Evolutionary conservation across 2,888 invertebrate genomes (phyloP).

Genomic region (Lissonota sp.): DNA sequence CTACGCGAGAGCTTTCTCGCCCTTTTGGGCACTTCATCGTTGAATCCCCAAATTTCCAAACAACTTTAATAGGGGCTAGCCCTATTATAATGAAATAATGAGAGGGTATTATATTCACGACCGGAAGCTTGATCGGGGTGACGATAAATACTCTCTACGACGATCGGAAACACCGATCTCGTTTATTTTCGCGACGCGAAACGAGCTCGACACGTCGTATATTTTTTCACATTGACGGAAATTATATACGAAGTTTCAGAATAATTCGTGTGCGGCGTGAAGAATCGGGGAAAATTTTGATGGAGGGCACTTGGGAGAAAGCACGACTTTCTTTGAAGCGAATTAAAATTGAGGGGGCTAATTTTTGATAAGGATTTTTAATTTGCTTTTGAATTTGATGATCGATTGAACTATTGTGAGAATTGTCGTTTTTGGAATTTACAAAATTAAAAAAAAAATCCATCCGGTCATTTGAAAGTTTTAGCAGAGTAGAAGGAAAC

Average conservation of each 20-base stretch:
- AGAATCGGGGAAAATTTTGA: neutral
- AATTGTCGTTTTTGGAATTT: no score
- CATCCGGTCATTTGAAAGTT: no score
- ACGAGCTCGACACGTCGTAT: slow-evolving; percentile 58
- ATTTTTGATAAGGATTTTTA: no score
- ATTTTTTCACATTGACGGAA: slow-evolving; percentile 39
- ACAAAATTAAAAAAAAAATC: no score
- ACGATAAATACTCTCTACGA: slow-evolving; percentile 37
- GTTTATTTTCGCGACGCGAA: slow-evolving; percentile 36
- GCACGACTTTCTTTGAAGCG: no score
- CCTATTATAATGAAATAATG: neutral
- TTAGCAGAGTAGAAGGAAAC: no score
- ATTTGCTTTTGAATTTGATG: no score
- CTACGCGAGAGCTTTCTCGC: slow-evolving; percentile 14
- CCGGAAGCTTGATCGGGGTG: slow-evolving; percentile 46
- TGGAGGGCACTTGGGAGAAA: neutral
- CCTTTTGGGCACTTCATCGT: neutral
- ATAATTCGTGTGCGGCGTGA: slow-evolving; percentile 7
- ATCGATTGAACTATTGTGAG: no score
- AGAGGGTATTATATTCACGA: neutral
- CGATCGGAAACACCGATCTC: slow-evolving; percentile 54
- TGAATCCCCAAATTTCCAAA: slow-evolving; percentile 28
- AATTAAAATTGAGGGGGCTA: no score
- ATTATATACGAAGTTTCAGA: slow-evolving; percentile 1
- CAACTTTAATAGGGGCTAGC: no score